A percentile compares a stretch with the other conserved stretches of the same genome.
Conservation (phyloP, 2,888 invertebrate genomes). For the Patella caerulea region DNA sequence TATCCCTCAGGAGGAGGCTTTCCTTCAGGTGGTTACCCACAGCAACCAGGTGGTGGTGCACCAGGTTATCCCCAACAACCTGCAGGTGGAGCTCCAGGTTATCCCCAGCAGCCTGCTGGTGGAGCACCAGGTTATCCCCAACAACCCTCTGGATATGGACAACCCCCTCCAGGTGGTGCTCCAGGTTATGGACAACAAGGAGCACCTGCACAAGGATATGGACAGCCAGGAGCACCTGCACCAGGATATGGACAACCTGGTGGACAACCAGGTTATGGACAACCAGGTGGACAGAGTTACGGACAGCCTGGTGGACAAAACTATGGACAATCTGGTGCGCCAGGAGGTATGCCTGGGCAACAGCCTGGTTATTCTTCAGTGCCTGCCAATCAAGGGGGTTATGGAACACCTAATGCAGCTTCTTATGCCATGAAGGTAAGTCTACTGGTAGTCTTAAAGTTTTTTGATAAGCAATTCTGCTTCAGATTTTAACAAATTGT, state of each 20-base stretch:
- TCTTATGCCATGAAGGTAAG: slow-evolving; percentile 42
- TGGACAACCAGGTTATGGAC: slow-evolving; percentile 18
- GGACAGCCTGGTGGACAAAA: slow-evolving; percentile 29
- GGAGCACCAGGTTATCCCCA: slow-evolving; percentile 18
- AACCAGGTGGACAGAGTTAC: slow-evolving; percentile 1
- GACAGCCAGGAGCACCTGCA: slow-evolving; percentile 25
- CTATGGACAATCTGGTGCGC: slow-evolving; percentile 8
- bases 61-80: not conserved
- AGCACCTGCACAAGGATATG: slow-evolving; percentile 22
- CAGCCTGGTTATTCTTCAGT: slow-evolving; percentile 26
- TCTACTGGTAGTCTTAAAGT: not conserved
- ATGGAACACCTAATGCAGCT: slow-evolving; percentile 27
- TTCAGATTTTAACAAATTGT: not conserved
- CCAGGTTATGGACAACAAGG: slow-evolving; percentile 34
- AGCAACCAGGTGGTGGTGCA: not conserved
- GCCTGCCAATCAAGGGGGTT: slow-evolving; percentile 14
- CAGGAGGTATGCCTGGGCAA: slow-evolving; percentile 2
- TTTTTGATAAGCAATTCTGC: slow-evolving; percentile 13
- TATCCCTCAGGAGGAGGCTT: no score
- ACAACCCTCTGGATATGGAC: slow-evolving; percentile 2
- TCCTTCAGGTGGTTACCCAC: no score
- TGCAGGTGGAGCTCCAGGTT: not conserved
- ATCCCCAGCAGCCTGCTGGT: slow-evolving; percentile 12
- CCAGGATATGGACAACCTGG: slow-evolving; percentile 26
- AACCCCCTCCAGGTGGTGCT: slow-evolving; percentile 23